A percentile compares a stretch with the other conserved stretches of the same genome.
These are phyloP conservation scores for Gallirallus australis DNA, from an alignment of 2,797 vertebrate species.

Conservation along the genomic window DNA sequence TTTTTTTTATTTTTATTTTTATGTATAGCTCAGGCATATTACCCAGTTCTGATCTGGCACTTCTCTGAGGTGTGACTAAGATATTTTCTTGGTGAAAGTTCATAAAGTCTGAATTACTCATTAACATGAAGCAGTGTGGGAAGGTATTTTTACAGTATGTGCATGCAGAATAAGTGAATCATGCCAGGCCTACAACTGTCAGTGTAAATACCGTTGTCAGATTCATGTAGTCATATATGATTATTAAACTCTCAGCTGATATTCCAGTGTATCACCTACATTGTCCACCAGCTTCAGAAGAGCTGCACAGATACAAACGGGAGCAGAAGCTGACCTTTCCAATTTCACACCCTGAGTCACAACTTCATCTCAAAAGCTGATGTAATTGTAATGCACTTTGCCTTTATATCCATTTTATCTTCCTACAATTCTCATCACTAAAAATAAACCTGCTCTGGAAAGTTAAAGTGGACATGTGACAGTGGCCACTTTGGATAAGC, in stretches of 20 bases:
- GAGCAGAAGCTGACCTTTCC: slow-evolving; percentile 40
- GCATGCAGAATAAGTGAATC: not conserved
- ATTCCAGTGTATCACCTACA: not conserved
- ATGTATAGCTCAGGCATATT: not conserved
- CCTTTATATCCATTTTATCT: slow-evolving; percentile 63
- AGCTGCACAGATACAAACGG: not conserved
- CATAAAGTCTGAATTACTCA: not conserved
- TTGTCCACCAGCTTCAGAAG: not conserved
- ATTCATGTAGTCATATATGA: not conserved
- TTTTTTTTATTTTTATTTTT: too few relatives aligned
- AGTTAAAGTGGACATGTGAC: slow-evolving; percentile 56
- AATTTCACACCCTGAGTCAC: not conserved
- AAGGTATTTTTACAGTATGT: not conserved
- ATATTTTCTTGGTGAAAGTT: not conserved
- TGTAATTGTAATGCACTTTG: not conserved
- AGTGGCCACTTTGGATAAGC: slow-evolving; percentile 51
- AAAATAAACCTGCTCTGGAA: slow-evolving; percentile 66
- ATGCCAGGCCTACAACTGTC: not conserved
- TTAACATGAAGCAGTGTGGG: not conserved
- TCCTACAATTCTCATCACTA: slow-evolving; percentile 20
- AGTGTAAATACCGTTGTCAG: not conserved
- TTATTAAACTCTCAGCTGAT: not conserved
- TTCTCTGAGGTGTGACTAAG: not conserved
- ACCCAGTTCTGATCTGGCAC: not conserved
- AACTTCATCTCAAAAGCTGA: slow-evolving; percentile 2